These are phyloP conservation scores for Trissonchulus latispiculum DNA, from an alignment of 2,888 invertebrate genomes.

Conservation along the genomic window DNA sequence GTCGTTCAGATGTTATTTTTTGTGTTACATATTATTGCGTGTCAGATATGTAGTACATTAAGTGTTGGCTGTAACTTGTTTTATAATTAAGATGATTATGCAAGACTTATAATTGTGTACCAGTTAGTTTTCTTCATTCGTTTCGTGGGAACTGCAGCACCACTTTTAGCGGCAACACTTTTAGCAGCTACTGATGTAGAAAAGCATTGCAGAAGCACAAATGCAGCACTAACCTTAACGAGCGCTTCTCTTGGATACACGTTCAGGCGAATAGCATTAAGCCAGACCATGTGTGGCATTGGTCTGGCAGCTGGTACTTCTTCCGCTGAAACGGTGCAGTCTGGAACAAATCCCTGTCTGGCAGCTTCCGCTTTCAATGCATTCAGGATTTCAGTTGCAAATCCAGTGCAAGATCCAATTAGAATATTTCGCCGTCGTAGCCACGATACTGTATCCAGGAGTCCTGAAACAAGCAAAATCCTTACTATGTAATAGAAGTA, in stretches of 20 bases:
- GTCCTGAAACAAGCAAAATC: conserved; percentile 32
- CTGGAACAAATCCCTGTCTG: conserved; percentile 44
- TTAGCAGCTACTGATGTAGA: no score
- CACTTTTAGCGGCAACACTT: no score
- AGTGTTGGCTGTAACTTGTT: no score
- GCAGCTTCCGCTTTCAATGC: conserved; percentile 39
- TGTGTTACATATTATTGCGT: no score
- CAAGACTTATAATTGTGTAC: no score
- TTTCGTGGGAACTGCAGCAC: no score
- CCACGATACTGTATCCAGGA: conserved; percentile 34
- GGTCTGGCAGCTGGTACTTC: conserved; percentile 45
- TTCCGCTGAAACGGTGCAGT: conserved; percentile 44
- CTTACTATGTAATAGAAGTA: no score
- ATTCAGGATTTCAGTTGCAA: conserved; percentile 42
- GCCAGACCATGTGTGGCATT: conserved; percentile 47
- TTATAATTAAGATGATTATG: no score
- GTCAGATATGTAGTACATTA: no score
- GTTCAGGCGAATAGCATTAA: conserved; percentile 45
- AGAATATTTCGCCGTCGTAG: conserved; percentile 37
- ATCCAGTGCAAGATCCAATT: conserved; percentile 44
- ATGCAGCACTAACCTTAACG: conserved; percentile 38
- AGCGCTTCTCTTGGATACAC: conserved; percentile 43
- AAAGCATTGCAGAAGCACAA: no score
- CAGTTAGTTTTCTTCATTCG: no score
- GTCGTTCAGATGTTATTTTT: no score